Conservation (phyloP, 2,797 vertebrate species). For the Manis crassicaudata region DNA sequence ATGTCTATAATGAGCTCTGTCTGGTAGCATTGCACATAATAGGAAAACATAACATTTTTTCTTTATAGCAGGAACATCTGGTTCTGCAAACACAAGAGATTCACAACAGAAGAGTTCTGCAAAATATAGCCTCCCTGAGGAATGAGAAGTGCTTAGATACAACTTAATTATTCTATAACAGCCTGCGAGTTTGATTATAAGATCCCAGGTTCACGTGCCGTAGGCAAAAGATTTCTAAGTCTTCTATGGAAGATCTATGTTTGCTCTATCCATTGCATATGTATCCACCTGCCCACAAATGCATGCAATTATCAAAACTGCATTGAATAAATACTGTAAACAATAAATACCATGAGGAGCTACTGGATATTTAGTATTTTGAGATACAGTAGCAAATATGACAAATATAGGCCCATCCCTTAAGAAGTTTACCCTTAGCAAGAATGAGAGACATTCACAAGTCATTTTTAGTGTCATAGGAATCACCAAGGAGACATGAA, state of each 20-base stretch:
- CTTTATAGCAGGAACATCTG: constrained; percentile 26
- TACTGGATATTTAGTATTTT: not conserved
- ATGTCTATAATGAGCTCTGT: not conserved
- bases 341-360: not conserved
- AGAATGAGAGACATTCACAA: not conserved
- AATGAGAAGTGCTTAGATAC: not conserved
- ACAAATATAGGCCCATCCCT: not conserved
- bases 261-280: not conserved
- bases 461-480: not conserved
- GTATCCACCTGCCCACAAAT: not conserved
- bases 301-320: not conserved
- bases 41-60: not conserved
- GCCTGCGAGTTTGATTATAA: constrained; percentile 13
- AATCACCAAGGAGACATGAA: not conserved
- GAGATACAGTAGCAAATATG: not conserved
- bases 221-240: not conserved
- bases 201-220: not conserved
- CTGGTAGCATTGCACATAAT: not conserved
- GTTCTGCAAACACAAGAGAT: not conserved
- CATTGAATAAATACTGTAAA: not conserved
- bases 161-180: not conserved
- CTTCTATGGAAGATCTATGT: not conserved
- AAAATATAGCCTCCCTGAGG: not conserved
- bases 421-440: not conserved
- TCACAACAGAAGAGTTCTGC: not conserved